Conservation (phyloP, 1,140 invertebrate species). For the Drosophila paulistorum region DNA sequence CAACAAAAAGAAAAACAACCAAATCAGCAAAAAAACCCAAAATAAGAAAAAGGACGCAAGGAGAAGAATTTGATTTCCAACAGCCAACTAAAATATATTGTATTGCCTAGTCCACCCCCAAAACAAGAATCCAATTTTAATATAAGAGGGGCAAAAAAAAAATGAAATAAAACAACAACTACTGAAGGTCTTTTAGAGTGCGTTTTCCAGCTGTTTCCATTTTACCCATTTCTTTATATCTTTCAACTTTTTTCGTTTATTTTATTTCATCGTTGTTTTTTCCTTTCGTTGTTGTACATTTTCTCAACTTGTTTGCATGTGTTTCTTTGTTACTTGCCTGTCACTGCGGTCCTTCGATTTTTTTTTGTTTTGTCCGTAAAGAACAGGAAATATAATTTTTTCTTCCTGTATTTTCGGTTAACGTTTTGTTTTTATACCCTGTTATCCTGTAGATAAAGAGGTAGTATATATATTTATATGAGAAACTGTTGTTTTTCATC, state of each 20-base stretch:
- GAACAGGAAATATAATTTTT: conserved; percentile 25
- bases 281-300: neutral
- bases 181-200: conserved; percentile 71
- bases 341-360: conserved; percentile 16
- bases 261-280: conserved; percentile 11
- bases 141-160: conserved; percentile 53
- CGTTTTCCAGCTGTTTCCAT: conserved; percentile 76
- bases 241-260: conserved; percentile 4
- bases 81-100: conserved; percentile 78
- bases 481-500: neutral
- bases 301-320: conserved; percentile 16
- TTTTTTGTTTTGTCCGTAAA: conserved; percentile 8
- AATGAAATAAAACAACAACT: conserved; percentile 33
- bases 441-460: neutral
- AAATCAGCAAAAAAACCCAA: conserved; percentile 23
- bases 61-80: conserved; percentile 73
- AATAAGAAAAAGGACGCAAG: conserved; percentile 38
- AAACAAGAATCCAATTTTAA: conserved; percentile 72
- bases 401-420: conserved; percentile 9
- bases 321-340: conserved; percentile 22
- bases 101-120: conserved; percentile 38
- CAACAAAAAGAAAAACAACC: conserved; percentile 33
- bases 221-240: conserved; percentile 20
- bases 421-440: conserved; percentile 9
- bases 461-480: neutral